Evolutionary conservation across 37 sponge, comb jelly and placozoan species (phyloP), one percentile per base, ranked within the genome.

Genomic region (Crambe crambe): DNA sequence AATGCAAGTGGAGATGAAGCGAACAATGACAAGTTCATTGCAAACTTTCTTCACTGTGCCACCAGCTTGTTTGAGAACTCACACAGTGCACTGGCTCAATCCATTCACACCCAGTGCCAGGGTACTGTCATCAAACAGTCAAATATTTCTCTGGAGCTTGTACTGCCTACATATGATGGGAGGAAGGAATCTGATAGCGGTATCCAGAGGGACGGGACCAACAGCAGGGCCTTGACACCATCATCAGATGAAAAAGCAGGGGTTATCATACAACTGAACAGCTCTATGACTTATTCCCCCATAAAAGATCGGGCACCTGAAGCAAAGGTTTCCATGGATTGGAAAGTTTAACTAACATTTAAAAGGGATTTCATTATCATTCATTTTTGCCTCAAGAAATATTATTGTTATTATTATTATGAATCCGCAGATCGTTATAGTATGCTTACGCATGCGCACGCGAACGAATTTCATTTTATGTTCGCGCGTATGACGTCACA

Each of bases 111-210:
- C 17, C 66, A 31, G 2, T 65, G 66, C 10, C 34, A 32, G 30
- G 31, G 66, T 30, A 34, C 66, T 2, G 17, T 65, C 3, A 65
- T 65, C 31, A 65, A 65, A 30, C 66, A 65, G 10, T 65, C 66
- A 29, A 65, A 65, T 31, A 65, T 65, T 5, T 65, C 66, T 30
- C 66, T 65, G 31, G 35, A 65, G 35, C 34, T 65, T 2, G 66
- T 65, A 2, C 66, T 65, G 3, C 66, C 66, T 31, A 65, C 30
- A 5, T 2, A 58, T 4, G 59, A 58, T 3, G 27, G 15, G 2
- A 29, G 35, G 17, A 65, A 65, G 12, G 6, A 12, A 15, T 15
- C 10, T 12, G 51, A 47, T 47, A n/a, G n/a, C n/a, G n/a, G n/a
- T n/a, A n/a, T n/a, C n/a, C 10, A 47, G 51, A 47, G 12, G 6